These are phyloP conservation scores for Neodiprion pinetum DNA, from an alignment of 1,140 invertebrate genomes.

Conservation along the genomic window DNA sequence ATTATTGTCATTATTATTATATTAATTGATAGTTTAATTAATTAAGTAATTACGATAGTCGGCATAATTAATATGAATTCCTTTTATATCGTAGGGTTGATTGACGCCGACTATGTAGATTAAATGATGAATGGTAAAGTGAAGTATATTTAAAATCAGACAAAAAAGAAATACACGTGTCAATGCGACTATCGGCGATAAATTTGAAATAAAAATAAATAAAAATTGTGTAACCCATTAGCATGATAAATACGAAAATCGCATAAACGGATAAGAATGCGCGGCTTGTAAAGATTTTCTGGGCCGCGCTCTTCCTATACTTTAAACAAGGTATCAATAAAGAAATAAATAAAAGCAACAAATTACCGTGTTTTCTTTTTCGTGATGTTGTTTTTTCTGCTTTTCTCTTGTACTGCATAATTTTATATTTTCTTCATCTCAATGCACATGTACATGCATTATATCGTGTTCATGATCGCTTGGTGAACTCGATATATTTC, in stretches of 20 bases:
- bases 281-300: constrained; percentile 5
- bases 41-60: constrained; percentile 50
- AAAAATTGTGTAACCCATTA: neutral
- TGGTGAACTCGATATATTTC: neutral
- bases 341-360: constrained; percentile 29
- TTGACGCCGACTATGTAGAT: constrained; percentile 27
- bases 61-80: constrained; percentile 43
- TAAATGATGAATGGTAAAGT: neutral
- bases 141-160: neutral
- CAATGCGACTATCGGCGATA: no score
- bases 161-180: neutral
- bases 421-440: constrained; percentile 12
- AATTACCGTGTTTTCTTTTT: constrained; percentile 27
- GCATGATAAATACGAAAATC: neutral
- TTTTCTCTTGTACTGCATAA: constrained; percentile 6
- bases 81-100: constrained; percentile 44
- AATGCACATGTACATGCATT: neutral
- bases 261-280: neutral
- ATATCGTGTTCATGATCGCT: neutral
- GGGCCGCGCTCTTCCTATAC: constrained; percentile 28
- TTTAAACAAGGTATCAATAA: constrained; percentile 35
- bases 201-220: neutral
- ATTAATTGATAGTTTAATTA: constrained; percentile 49
- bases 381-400: neutral
- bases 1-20: constrained; percentile 14